These are phyloP conservation scores for Cataglyphis altisquamis DNA, from an alignment of 2,888 invertebrate species.

Conservation along the genomic window DNA sequence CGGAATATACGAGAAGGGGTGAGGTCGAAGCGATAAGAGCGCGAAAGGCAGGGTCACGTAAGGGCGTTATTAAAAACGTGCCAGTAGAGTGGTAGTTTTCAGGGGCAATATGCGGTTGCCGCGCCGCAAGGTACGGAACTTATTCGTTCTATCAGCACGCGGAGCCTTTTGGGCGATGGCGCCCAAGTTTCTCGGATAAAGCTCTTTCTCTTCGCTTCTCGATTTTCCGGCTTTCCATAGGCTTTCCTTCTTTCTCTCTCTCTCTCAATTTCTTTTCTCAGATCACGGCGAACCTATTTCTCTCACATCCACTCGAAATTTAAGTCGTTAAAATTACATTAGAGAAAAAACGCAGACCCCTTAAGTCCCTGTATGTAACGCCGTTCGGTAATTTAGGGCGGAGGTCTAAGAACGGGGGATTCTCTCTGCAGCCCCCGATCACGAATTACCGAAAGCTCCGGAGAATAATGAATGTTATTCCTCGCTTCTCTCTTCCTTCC, in stretches of 20 bases:
- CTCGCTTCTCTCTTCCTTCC: constrained; percentile 28
- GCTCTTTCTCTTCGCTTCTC: constrained; percentile 39
- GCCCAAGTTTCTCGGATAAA: constrained; percentile 50
- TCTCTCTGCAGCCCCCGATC: constrained; percentile 39
- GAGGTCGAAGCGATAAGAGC: constrained; percentile 48
- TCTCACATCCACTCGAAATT: constrained; percentile 48
- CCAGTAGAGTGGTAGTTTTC: constrained; percentile 78
- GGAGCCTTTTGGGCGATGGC: constrained; percentile 34
- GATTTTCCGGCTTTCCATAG: not conserved
- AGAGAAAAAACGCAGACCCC: constrained; percentile 32
- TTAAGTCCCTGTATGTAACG: constrained; percentile 29
- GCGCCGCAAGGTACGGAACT: constrained; percentile 64
- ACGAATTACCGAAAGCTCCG: constrained; percentile 54
- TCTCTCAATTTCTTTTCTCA: constrained; percentile 3
- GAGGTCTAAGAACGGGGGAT: constrained; percentile 36
- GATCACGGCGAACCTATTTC: constrained; percentile 50
- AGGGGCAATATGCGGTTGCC: constrained; percentile 79
- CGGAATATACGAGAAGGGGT: constrained; percentile 1
- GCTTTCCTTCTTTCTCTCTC: not conserved
- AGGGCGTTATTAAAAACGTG: constrained; percentile 83
- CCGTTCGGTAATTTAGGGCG: constrained; percentile 49
- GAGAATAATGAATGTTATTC: constrained; percentile 56
- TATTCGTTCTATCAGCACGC: constrained; percentile 41
- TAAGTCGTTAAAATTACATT: constrained; percentile 57
- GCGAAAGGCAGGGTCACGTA: constrained; percentile 75